Percentiles rank a stretch among this genome's conserved stretches.
phyloP scores from a whole-genome alignment of 2,888 invertebrate species.

The Agrenia bidenticulata region DNA sequence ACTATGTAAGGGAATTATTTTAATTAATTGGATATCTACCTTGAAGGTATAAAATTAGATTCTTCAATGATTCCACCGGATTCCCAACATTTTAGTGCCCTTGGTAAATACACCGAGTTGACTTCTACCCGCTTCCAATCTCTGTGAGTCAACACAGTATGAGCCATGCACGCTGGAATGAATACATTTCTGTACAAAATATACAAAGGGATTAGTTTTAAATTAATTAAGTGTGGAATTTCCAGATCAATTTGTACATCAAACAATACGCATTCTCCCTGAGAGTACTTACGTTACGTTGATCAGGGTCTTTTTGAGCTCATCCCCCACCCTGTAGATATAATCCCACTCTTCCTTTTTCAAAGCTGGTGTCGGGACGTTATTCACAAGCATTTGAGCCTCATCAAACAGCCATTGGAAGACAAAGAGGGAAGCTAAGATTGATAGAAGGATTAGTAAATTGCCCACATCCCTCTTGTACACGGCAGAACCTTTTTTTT shows the following conservation, averaged over 20 bases:
- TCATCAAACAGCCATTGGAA: conserved; percentile 95
- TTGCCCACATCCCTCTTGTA: too few species aligned
- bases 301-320: conserved; percentile 75
- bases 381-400: conserved; percentile 89
- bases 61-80: conserved; percentile 48
- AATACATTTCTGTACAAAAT: conserved; percentile 69
- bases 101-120: conserved; percentile 78
- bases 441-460: too few species aligned
- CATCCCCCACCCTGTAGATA: conserved; percentile 85
- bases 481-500: not conserved
- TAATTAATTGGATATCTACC: conserved; percentile 24
- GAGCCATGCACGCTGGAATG: conserved; percentile 90
- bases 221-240: not conserved
- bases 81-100: conserved; percentile 88
- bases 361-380: conserved; percentile 83
- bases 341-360: conserved; percentile 86
- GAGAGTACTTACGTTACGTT: conserved; percentile 67
- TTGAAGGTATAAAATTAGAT: conserved; percentile 46
- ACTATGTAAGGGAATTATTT: not conserved
- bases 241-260: not conserved
- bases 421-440: conserved; percentile 81
- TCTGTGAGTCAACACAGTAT: conserved; percentile 80
- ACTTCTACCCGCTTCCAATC: conserved; percentile 86
- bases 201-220: not conserved
- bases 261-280: not conserved